These are phyloP conservation scores for Sesamia nonagrioides DNA, from an alignment of 1,140 invertebrate species.

Conservation along the genomic window DNA sequence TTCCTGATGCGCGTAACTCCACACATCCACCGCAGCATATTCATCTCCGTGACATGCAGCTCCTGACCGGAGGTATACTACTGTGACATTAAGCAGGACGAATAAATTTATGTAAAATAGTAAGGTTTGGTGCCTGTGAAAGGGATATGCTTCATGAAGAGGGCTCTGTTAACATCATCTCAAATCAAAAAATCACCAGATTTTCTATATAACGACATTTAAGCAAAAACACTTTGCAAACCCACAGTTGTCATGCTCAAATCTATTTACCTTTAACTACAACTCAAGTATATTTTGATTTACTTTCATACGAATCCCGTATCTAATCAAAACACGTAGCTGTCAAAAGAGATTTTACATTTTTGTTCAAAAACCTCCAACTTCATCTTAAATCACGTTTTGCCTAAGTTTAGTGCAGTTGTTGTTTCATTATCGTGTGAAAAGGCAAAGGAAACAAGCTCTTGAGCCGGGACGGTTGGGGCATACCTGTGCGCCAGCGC, in stretches of 20 bases:
- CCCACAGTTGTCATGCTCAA: neutral
- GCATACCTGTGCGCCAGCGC: slow-evolving; percentile 76
- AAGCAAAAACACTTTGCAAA: slow-evolving; percentile 17
- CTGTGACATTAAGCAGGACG: too few species aligned
- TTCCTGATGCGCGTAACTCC: too few species aligned
- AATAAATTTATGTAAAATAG: too few species aligned
- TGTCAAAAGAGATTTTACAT: slow-evolving; percentile 23
- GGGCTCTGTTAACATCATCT: too few species aligned
- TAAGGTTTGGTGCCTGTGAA: too few species aligned
- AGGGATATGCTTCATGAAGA: too few species aligned
- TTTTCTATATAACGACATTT: too few species aligned
- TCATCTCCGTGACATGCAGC: too few species aligned
- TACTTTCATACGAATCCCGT: slow-evolving; percentile 6
- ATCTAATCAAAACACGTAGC: slow-evolving; percentile 31
- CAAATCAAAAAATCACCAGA: neutral
- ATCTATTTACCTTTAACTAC: slow-evolving; percentile 10
- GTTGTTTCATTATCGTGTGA: slow-evolving; percentile 82
- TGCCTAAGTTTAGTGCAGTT: slow-evolving; percentile 60
- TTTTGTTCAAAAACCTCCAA: slow-evolving; percentile 24
- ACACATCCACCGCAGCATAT: too few species aligned
- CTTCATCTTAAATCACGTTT: slow-evolving; percentile 62
- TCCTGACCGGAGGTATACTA: too few species aligned
- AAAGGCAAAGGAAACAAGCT: slow-evolving; percentile 79
- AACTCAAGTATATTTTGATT: slow-evolving; percentile 31
- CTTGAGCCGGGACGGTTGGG: slow-evolving; percentile 63